Evolutionary conservation across 2,888 invertebrate species (phyloP).

Genomic region (Crocallis elinguaria): DNA sequence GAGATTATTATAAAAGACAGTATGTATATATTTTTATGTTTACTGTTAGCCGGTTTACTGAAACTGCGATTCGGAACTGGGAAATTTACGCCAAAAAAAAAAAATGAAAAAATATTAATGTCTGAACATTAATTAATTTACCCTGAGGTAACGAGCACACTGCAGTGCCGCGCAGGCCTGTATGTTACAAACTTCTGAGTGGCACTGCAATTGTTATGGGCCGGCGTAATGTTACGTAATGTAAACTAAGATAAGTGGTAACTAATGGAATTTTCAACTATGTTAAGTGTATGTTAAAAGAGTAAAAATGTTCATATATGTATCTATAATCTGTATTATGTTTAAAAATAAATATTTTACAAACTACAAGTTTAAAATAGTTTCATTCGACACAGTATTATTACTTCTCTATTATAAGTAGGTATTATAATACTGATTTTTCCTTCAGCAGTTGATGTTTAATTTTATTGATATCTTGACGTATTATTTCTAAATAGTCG

Average conservation of each 20-base stretch:
- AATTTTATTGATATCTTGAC: conserved; percentile 70
- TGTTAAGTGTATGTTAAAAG: conserved; percentile 6
- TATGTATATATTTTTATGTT: no score
- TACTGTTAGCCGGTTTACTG: no score
- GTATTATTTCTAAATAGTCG: conserved; percentile 71
- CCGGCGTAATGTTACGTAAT: no score
- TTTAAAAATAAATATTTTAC: conserved; percentile 23
- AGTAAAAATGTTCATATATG: conserved; percentile 3
- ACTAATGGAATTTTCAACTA: conserved; percentile 14
- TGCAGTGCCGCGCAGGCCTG: no score
- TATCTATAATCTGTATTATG: conserved; percentile 23
- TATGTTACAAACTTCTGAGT: no score
- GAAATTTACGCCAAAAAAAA: no score
- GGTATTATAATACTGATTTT: neutral
- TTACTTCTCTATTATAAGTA: neutral
- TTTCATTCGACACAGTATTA: conserved; percentile 5
- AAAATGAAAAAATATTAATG: no score
- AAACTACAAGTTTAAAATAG: conserved; percentile 10
- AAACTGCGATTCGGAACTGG: no score
- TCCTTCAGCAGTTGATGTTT: conserved; percentile 12
- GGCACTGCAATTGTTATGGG: no score
- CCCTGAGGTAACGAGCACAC: no score
- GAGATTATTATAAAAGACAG: no score
- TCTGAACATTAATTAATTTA: no score
- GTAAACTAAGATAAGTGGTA: neutral